These are phyloP conservation scores for Conops quadrifasciatus DNA, from an alignment of 2,888 invertebrate species.

Conservation along the genomic window DNA sequence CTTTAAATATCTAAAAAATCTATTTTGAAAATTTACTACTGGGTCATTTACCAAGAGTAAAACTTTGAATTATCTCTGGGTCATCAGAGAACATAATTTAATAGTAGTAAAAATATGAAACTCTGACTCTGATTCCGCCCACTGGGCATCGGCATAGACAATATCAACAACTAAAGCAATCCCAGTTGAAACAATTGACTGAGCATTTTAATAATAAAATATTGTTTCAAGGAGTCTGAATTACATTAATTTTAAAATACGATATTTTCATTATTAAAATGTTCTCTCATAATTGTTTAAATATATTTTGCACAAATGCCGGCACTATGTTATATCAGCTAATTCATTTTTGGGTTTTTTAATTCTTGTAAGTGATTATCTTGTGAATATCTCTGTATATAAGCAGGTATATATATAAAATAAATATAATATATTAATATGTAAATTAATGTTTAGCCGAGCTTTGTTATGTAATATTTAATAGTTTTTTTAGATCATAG, in stretches of 20 bases:
- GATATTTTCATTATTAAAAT: conserved; percentile 41
- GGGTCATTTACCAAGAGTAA: too few relatives aligned
- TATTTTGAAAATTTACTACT: too few relatives aligned
- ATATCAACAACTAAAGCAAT: too few relatives aligned
- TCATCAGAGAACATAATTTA: too few relatives aligned
- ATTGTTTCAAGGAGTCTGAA: conserved; percentile 64
- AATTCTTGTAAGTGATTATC: conserved; percentile 38
- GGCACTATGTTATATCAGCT: conserved; percentile 14
- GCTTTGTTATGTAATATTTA: conserved; percentile 37
- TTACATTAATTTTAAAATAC: conserved; percentile 65
- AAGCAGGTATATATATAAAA: conserved; percentile 19
- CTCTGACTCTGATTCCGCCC: too few relatives aligned
- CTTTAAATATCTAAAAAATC: too few relatives aligned
- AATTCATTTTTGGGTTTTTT: too few relatives aligned
- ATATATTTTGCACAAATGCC: conserved; percentile 14
- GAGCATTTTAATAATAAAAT: conserved; percentile 31
- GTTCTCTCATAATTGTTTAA: conserved; percentile 31
- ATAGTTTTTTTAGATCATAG: conserved; percentile 37
- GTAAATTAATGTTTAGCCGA: conserved; percentile 22
- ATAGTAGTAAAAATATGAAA: too few relatives aligned
- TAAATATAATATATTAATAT: conserved; percentile 18
- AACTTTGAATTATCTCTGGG: too few relatives aligned
- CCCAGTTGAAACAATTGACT: neutral
- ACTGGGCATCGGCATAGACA: too few relatives aligned
- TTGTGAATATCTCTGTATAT: conserved; percentile 11